A percentile compares a stretch with the other conserved stretches of the same genome.
Evolutionary conservation across 2,113 vertebrate genomes (phyloP).

Genomic region (Ceratotherium simum): DNA sequence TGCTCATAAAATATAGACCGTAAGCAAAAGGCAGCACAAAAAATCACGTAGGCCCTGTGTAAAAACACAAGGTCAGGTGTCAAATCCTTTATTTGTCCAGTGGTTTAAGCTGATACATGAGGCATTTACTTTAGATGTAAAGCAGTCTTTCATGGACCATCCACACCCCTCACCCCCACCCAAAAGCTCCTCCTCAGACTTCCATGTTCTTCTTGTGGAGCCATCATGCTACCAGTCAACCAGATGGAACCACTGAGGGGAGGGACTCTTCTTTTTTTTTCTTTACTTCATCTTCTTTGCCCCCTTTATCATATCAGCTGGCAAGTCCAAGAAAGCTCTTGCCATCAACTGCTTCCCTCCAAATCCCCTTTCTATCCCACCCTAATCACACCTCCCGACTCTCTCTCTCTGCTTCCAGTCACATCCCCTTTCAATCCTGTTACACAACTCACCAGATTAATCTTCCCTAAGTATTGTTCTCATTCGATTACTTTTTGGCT

Average conservation of each 20-base stretch:
- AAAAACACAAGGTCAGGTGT: conserved; percentile 54
- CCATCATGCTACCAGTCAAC: neutral
- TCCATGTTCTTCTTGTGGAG: neutral
- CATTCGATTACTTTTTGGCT: neutral
- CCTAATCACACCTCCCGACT: neutral
- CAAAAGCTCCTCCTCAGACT: neutral
- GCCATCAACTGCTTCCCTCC: neutral
- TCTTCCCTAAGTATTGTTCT: neutral
- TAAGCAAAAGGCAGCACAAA: neutral
- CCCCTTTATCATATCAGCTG: neutral
- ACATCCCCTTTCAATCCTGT: neutral
- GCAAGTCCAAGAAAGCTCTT: neutral
- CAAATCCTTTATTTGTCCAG: conserved; percentile 6
- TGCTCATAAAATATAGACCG: neutral
- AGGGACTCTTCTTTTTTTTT: neutral
- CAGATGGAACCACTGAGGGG: neutral
- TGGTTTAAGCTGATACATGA: neutral
- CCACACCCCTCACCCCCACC: neutral
- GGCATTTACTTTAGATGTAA: conserved; percentile 22
- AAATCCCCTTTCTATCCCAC: neutral
- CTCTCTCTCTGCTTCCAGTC: neutral
- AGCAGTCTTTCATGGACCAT: neutral
- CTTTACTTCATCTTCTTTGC: neutral
- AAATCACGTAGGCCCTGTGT: neutral
- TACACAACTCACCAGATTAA: neutral